A percentile compares a stretch with the other conserved stretches of the same genome.
Evolutionary conservation across 2,113 vertebrate species (phyloP).

Genomic region (Elaphurus davidianus): DNA sequence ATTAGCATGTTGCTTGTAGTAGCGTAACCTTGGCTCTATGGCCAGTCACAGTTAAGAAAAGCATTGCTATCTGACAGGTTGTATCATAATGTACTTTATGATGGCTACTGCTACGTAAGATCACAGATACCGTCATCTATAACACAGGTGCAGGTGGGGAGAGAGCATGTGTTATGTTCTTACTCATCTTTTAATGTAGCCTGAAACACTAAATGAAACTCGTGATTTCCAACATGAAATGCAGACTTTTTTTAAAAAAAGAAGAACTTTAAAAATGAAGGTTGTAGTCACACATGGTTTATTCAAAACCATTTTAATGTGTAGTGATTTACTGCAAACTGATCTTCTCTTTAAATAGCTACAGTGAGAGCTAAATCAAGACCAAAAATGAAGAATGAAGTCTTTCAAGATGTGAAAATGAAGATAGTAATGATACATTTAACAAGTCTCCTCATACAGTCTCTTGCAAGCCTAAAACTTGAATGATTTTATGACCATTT

Average conservation of each 20-base stretch:
- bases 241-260: background rate
- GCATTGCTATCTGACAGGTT: background rate
- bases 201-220: background rate
- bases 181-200: background rate
- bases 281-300: background rate
- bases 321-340: background rate
- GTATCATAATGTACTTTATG: background rate
- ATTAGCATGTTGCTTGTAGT: background rate
- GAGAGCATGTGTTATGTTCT: background rate
- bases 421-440: background rate
- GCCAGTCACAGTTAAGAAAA: background rate
- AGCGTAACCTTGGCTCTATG: background rate
- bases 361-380: slow-evolving; percentile 38
- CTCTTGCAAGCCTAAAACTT: background rate
- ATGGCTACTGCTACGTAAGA: background rate
- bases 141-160: background rate
- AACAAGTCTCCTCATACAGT: background rate
- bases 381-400: slow-evolving; percentile 10
- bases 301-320: background rate
- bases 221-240: background rate
- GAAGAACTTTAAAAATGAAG: background rate
- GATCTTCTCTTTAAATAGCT: slow-evolving; percentile 46
- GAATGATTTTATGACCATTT: background rate
- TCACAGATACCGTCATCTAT: background rate
- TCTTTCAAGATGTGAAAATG: slow-evolving; percentile 42